Conservation (phyloP, 1,140 invertebrate genomes). For the fruit fly (Drosophila melanogaster) region DNA sequence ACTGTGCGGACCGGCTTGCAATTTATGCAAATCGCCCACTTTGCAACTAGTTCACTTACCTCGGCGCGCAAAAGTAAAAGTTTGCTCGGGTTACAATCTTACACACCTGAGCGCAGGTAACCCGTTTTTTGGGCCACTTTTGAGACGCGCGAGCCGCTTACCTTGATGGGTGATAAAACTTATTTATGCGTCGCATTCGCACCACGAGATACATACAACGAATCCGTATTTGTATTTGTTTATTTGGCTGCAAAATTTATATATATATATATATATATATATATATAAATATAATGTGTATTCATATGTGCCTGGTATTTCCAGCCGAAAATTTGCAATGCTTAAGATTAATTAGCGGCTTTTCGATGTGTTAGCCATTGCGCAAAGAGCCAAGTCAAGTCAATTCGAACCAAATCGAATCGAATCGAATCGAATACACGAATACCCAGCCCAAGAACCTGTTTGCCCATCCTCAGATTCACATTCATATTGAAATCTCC, state of each 20-base stretch:
- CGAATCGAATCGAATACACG: background rate
- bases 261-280: no score
- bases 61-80: conserved; percentile 76
- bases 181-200: conserved; percentile 71
- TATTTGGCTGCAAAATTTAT: conserved; percentile 38
- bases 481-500: conserved; percentile 13
- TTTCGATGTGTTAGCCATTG: conserved; percentile 67
- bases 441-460: conserved; percentile 33
- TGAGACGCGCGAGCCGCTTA: conserved; percentile 60
- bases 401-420: conserved; percentile 31
- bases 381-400: conserved; percentile 48
- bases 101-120: conserved; percentile 38
- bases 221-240: conserved; percentile 38
- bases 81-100: conserved; percentile 54
- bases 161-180: conserved; percentile 80
- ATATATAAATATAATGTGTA: conserved; percentile 29
- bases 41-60: conserved; percentile 78
- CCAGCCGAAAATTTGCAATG: conserved; percentile 70
- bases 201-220: conserved; percentile 40
- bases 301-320: conserved; percentile 60
- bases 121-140: conserved; percentile 66
- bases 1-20: conserved; percentile 46
- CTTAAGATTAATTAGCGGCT: conserved; percentile 72
- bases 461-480: conserved; percentile 28
- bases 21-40: conserved; percentile 75